Evolutionary conservation across 2,888 invertebrate genomes (phyloP).

Genomic region (Lasioglossum leucozonium): DNA sequence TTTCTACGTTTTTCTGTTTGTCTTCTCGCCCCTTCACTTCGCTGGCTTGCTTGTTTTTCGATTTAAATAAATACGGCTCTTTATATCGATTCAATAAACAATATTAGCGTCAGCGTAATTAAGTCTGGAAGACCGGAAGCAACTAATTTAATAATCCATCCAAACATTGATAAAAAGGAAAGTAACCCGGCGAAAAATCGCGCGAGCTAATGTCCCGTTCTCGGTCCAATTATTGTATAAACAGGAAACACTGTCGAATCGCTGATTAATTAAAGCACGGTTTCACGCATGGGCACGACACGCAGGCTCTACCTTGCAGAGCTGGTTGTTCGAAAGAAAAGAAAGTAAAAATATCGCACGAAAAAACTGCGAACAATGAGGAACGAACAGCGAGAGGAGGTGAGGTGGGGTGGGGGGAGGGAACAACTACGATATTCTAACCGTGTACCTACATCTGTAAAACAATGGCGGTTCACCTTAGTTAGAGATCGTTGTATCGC

Average conservation of each 20-base stretch:
- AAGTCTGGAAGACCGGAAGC: too few species aligned
- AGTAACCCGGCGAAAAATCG: not conserved
- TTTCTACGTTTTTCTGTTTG: too few species aligned
- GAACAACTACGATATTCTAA: constrained; percentile 1
- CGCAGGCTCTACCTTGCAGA: not conserved
- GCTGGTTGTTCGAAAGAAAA: not conserved
- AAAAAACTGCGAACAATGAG: constrained; percentile 9
- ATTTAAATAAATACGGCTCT: too few species aligned
- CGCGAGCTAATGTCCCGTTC: not conserved
- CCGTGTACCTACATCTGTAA: not conserved
- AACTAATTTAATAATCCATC: too few species aligned
- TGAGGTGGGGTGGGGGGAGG: too few species aligned
- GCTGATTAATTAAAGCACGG: not conserved
- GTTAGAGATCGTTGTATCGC: not conserved
- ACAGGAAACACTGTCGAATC: not conserved
- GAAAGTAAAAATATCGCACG: not conserved
- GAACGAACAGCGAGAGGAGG: too few species aligned
- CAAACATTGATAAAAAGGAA: not conserved
- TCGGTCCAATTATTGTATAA: not conserved
- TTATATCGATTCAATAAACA: too few species aligned
- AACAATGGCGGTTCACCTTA: not conserved
- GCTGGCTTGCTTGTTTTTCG: too few species aligned
- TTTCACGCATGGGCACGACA: not conserved
- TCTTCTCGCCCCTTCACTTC: too few species aligned
- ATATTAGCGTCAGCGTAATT: too few species aligned